These are phyloP conservation scores for Rotaria sp. DNA, from an alignment of 2,888 invertebrate species.

Conservation along the genomic window DNA sequence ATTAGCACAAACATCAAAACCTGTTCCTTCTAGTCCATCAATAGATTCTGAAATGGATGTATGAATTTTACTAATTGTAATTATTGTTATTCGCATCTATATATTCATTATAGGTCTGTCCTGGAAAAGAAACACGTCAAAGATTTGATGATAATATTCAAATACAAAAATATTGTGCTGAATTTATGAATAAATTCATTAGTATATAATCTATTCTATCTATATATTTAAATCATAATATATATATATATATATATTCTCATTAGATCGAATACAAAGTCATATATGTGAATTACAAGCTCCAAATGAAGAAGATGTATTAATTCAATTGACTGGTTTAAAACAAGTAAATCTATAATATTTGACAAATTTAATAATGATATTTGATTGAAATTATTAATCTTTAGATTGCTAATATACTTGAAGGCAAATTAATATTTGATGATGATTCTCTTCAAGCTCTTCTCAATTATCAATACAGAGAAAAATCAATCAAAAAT, in stretches of 20 bases:
- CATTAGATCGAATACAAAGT: not conserved
- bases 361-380: not conserved
- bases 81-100: no score
- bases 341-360: not conserved
- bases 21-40: not conserved
- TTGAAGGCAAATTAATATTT: not conserved
- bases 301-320: not conserved
- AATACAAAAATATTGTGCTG: not conserved
- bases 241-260: not conserved
- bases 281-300: not conserved
- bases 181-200: slow-evolving; percentile 12
- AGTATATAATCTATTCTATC: not conserved
- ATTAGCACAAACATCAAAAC: not conserved
- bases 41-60: not conserved
- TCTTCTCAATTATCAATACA: not conserved
- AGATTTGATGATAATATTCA: not conserved
- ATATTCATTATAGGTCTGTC: not conserved
- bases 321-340: not conserved
- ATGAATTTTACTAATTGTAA: not conserved
- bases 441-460: not conserved
- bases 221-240: not conserved
- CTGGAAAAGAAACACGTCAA: not conserved
- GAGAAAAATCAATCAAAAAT: not conserved
- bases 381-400: not conserved
- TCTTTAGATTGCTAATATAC: not conserved